Evolutionary conservation across 1,140 invertebrate species (phyloP), one percentile per base, ranked within the genome.

Genomic region (Globodera ellingtonae): DNA sequence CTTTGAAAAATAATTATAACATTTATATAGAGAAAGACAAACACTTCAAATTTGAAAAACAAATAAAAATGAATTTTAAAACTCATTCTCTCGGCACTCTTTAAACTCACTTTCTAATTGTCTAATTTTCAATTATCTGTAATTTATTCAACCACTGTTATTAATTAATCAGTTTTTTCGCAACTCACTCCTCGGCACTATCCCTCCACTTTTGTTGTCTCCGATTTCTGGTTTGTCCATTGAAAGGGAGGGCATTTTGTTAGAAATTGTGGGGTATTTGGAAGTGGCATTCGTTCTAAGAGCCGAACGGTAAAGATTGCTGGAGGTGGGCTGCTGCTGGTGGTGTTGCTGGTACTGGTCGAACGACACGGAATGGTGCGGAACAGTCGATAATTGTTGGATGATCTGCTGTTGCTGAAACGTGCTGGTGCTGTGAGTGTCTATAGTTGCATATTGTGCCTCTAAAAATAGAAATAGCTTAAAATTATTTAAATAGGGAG

Each of bases 191-290:
- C 69, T 13, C 50, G 59, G 59, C 67, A 15, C 67, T 76, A 50
- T 62, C 18, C 15, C n/a, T n/a, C 69, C 73, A 18, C 46, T 62
- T 75, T 50, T 46, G 13, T 21, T 24, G 67, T 66, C 75, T 21
- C 75, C 75, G 0, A 52, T 69, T 35, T 69, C 75, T 46, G 62
- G 62, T 48, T 77, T 77, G 46, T 77, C 75, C 75, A 77, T 44
- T 35, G 75, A 77, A 8, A 77, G 69, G 21, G 75, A 77, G n/a
- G 62, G 59, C 46, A 79, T 67, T 21, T 21, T 44, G 21, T 47
- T 15, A 6, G 50, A 21, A 6, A 65, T 71, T 71, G 24, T 71
- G 48, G 18, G 50, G 52, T 59, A 71, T 56, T 79, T 71, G n/a
- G 71, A n/a, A 15, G 76, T 44, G 48, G 52, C 52, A 48, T 72